Conservation (phyloP, 2,888 invertebrate species). For the Ypsolopha scabrella region DNA sequence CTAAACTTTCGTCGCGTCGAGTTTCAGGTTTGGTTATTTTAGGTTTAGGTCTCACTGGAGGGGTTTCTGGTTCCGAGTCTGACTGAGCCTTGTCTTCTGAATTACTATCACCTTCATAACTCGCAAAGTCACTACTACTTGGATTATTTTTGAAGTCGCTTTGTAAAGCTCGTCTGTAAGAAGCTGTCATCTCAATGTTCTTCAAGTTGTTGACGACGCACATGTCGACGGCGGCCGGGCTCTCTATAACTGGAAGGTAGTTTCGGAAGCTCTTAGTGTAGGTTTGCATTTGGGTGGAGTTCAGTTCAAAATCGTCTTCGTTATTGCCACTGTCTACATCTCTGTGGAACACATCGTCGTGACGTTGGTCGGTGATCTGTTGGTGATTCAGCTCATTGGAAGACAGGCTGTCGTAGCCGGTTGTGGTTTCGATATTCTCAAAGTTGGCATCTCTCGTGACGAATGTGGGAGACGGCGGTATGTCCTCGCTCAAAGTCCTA, state of each 20-base stretch:
- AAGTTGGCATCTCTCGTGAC: slow-evolving; percentile 55
- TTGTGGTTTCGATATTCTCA: slow-evolving; percentile 58
- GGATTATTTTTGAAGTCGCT: slow-evolving; percentile 31
- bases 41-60: slow-evolving; percentile 53
- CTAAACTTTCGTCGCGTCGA: slow-evolving; percentile 48
- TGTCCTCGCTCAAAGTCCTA: slow-evolving; percentile 73
- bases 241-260: slow-evolving; percentile 58
- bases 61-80: slow-evolving; percentile 51
- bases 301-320: slow-evolving; percentile 78
- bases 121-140: slow-evolving; percentile 52
- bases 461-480: slow-evolving; percentile 61
- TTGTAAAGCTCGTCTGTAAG: slow-evolving; percentile 31
- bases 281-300: slow-evolving; percentile 70
- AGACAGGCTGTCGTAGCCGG: slow-evolving; percentile 58
- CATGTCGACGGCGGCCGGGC: slow-evolving; percentile 54
- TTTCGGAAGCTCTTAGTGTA: slow-evolving; percentile 68
- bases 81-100: slow-evolving; percentile 67
- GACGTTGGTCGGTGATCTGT: slow-evolving; percentile 36
- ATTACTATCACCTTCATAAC: slow-evolving; percentile 70
- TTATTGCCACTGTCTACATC: slow-evolving; percentile 76
- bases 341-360: slow-evolving; percentile 29
- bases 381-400: slow-evolving; percentile 55
- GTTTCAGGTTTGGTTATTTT: slow-evolving; percentile 70
- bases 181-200: slow-evolving; percentile 56
- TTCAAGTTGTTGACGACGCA: slow-evolving; percentile 59